These are phyloP conservation scores for Sitobion miscanthi DNA, from an alignment of 1,140 invertebrate genomes.

Conservation along the genomic window DNA sequence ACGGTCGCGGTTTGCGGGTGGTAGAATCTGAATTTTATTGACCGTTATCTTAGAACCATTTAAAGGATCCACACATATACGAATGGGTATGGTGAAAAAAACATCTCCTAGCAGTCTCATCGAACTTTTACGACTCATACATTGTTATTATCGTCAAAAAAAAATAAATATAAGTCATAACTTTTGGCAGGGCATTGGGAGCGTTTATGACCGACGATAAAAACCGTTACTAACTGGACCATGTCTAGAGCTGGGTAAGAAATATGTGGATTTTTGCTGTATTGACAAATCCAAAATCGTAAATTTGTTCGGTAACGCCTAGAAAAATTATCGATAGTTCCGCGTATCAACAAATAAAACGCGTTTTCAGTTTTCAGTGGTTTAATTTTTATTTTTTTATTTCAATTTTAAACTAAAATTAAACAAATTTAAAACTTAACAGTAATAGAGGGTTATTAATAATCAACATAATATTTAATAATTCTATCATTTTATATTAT, in stretches of 20 bases:
- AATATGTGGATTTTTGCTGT: slow-evolving; percentile 36
- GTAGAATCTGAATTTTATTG: slow-evolving; percentile 40
- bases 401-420: background rate
- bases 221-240: slow-evolving; percentile 46
- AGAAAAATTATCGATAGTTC: background rate
- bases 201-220: slow-evolving; percentile 48
- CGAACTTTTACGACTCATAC: slow-evolving; percentile 50
- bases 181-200: slow-evolving; percentile 43
- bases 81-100: slow-evolving; percentile 3
- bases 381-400: background rate
- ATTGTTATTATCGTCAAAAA: slow-evolving; percentile 54
- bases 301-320: background rate
- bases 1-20: background rate
- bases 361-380: background rate
- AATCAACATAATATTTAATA: background rate
- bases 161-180: slow-evolving; percentile 54
- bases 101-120: slow-evolving; percentile 9
- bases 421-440: background rate
- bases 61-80: slow-evolving; percentile 6
- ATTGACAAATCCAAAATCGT: slow-evolving; percentile 49
- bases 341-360: background rate
- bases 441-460: background rate
- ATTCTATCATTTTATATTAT: background rate
- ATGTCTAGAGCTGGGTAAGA: background rate
- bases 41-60: slow-evolving; percentile 42